Percentiles rank a stretch among this genome's conserved stretches.
Conservation (phyloP, 2,888 invertebrate genomes). For the Cotesia congregata region DNA sequence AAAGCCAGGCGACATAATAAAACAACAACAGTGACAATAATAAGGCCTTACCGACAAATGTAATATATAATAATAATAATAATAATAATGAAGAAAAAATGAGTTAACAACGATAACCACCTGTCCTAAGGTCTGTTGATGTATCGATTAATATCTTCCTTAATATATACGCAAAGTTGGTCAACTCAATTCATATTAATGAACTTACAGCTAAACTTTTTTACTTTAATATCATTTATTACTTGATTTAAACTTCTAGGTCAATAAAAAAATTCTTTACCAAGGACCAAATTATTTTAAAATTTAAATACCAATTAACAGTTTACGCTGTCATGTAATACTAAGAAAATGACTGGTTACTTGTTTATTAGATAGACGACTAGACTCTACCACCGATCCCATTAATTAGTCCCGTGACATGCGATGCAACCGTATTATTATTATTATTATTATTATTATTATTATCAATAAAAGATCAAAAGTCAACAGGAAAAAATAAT, state of each 20-base stretch:
- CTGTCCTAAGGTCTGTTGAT: slow-evolving; percentile 51
- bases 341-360: background rate
- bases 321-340: background rate
- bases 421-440: slow-evolving; percentile 7
- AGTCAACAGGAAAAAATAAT: slow-evolving; percentile 13
- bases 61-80: slow-evolving; percentile 22
- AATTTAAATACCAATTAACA: slow-evolving; percentile 15
- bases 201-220: slow-evolving; percentile 40
- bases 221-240: background rate
- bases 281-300: slow-evolving; percentile 1
- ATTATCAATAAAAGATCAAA: slow-evolving; percentile 12
- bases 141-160: slow-evolving; percentile 51
- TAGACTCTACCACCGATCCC: background rate
- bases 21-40: background rate
- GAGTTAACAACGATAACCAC: slow-evolving; percentile 37
- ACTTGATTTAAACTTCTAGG: slow-evolving; percentile 16
- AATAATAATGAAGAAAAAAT: slow-evolving; percentile 35
- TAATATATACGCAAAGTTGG: slow-evolving; percentile 48
- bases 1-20: background rate
- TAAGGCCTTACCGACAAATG: background rate
- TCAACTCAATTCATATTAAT: slow-evolving; percentile 56
- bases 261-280: slow-evolving; percentile 3
- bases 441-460: slow-evolving; percentile 16
- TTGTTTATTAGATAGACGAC: background rate
- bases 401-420: slow-evolving; percentile 6